These are phyloP conservation scores for Ascidia mentula DNA, from an alignment of 23 tunicate genomes.

Conservation along the genomic window DNA sequence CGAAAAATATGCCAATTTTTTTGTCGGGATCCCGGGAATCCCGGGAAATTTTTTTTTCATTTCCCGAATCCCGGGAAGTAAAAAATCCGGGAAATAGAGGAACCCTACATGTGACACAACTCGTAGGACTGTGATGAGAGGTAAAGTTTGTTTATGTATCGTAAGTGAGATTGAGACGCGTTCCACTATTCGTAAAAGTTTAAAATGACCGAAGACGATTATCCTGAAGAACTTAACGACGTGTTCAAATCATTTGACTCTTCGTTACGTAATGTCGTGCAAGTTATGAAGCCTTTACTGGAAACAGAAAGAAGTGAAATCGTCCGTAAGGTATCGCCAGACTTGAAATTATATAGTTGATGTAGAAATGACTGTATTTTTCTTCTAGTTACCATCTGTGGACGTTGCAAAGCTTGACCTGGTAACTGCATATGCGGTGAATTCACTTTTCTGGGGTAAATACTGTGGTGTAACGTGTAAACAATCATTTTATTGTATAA, in stretches of 20 bases:
- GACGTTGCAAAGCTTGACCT: constrained; percentile 69
- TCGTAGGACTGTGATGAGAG: too few relatives aligned
- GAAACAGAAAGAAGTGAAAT: constrained; percentile 42
- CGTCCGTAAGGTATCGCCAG: not conserved
- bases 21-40: too few relatives aligned
- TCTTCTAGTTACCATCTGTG: constrained; percentile 20
- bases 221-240: constrained; percentile 66
- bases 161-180: too few relatives aligned
- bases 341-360: not conserved
- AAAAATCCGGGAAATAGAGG: too few relatives aligned
- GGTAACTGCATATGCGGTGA: constrained; percentile 56
- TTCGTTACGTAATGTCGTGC: constrained; percentile 14
- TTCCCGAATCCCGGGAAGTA: too few relatives aligned
- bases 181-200: not conserved
- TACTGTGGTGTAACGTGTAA: not conserved
- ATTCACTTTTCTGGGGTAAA: constrained; percentile 66
- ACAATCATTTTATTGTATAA: not conserved
- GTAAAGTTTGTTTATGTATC: too few relatives aligned
- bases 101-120: too few relatives aligned
- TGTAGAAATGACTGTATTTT: not conserved
- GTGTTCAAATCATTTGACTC: constrained; percentile 33
- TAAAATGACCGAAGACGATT: constrained; percentile 31
- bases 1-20: too few relatives aligned
- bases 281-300: constrained; percentile 29
- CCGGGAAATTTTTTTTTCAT: too few relatives aligned